Base-by-base conservation (phyloP, 2,888 invertebrate species). In the Drosophila subquinaria region DNA sequence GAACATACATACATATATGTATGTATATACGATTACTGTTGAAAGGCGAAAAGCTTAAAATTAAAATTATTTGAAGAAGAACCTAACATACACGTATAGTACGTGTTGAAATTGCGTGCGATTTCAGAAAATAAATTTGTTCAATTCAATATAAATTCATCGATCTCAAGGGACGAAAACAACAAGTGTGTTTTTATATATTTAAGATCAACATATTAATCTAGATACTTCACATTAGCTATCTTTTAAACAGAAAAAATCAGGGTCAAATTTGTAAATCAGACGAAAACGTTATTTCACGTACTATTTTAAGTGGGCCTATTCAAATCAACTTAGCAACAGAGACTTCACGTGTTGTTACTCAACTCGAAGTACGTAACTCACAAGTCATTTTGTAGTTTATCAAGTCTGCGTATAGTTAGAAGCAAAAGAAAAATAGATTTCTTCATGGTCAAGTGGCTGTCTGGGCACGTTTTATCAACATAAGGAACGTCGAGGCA, bases 401-500 rank as follows among this genome's bases (percentile, higher is more conserved):
- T 62, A 66, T 69, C 48, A 69, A 10, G 8, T 13, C 15, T 20
- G 11, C 43, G 61, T 56, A n/a, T 36, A 4, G 42, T 20, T 42
- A 10, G 17, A 30, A 27, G 10, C 6, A 23, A 15, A n/a, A 40
- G 27, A 36, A 15, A 59, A 43, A 33, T 69, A 56, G 38, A 50
- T 51, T 59, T 60, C 60, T 43, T 68, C 73, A 73, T 63, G 74
- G 73, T 60, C 71, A 60, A 68, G 30, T 52, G 55, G 51, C 40
- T 56, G 47, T 51, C 56, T 62, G 45, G 36, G 63, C 69, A 63
- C 75, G 69, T 67, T 75, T 64, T 38, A 69, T 73, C 69, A 59
- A 40, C 23, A 27, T n/a, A 61, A 69, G 55, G 66, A 57, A 52
- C 56, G 64, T 51, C 57, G 43, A 63, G 40, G 36, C 51, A 38